These are phyloP conservation scores for Athalia cordata DNA, from an alignment of 2,888 invertebrate species.

Conservation along the genomic window DNA sequence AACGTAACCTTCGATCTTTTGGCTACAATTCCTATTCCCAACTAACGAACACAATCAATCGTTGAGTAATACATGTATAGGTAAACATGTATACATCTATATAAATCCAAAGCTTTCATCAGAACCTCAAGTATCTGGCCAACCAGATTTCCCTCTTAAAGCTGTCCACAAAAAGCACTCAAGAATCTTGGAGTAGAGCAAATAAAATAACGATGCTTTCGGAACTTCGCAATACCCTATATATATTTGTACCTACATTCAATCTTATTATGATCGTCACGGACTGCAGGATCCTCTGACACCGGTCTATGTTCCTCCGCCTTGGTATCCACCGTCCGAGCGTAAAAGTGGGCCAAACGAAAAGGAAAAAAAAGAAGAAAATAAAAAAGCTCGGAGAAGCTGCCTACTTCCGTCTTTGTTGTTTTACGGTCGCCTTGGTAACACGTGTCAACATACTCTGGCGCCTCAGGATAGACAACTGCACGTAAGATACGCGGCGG, in stretches of 20 bases:
- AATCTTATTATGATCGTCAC: constrained; percentile 8
- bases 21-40: background rate
- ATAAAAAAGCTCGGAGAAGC: constrained; percentile 6
- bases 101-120: background rate
- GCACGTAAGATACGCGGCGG: constrained; percentile 16
- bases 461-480: constrained; percentile 26
- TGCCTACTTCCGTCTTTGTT: background rate
- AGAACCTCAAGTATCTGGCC: background rate
- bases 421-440: constrained; percentile 17
- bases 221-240: background rate
- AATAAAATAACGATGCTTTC: constrained; percentile 7
- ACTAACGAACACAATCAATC: constrained; percentile 19
- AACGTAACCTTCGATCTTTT: constrained; percentile 14
- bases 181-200: constrained; percentile 9
- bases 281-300: constrained; percentile 1
- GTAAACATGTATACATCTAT: background rate
- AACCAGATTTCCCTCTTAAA: constrained; percentile 16
- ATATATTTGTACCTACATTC: background rate
- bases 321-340: too few relatives aligned
- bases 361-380: background rate
- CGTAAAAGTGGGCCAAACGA: too few relatives aligned
- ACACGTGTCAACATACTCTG: constrained; percentile 31
- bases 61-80: background rate
- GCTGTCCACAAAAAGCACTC: constrained; percentile 22
- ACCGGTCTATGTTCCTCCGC: background rate